Percentiles rank a stretch among this genome's conserved stretches.
These are phyloP conservation scores for Drosophila persimilis DNA, from an alignment of 1,140 invertebrate species.

Conservation along the genomic window DNA sequence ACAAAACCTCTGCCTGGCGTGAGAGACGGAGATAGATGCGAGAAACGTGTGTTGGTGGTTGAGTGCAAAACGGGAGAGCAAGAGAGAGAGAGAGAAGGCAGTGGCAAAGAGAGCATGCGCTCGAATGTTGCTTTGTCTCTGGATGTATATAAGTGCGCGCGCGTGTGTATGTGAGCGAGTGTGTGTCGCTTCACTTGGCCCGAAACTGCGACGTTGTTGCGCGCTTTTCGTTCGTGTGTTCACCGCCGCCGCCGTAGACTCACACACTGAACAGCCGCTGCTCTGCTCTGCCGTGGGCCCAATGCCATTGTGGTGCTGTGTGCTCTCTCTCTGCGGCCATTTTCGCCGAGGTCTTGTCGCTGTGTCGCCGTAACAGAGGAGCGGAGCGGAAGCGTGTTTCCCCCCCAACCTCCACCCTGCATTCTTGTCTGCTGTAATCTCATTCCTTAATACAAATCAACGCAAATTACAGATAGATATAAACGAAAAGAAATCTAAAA, in stretches of 20 bases:
- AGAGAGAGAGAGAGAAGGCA: slow-evolving; percentile 28
- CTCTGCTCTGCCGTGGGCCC: slow-evolving; percentile 30
- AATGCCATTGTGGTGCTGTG: slow-evolving; percentile 49
- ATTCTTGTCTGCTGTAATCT: slow-evolving; percentile 40
- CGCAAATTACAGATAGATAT: slow-evolving; percentile 11
- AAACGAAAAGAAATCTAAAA: neutral
- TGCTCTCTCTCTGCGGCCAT: slow-evolving; percentile 18
- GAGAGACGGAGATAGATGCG: slow-evolving; percentile 31
- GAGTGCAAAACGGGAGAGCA: slow-evolving; percentile 24
- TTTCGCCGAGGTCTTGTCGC: slow-evolving; percentile 39
- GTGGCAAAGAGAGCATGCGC: slow-evolving; percentile 6
- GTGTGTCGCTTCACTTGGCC: neutral
- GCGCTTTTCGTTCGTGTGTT: slow-evolving; percentile 43
- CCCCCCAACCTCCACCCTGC: too few species aligned
- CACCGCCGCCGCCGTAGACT: slow-evolving; percentile 44
- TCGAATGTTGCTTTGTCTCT: slow-evolving; percentile 33
- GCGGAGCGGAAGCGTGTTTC: neutral
- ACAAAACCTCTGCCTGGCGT: slow-evolving; percentile 49
- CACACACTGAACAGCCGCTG: slow-evolving; percentile 41
- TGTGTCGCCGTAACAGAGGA: neutral
- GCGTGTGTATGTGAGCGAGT: slow-evolving; percentile 19
- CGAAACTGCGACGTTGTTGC: slow-evolving; percentile 38
- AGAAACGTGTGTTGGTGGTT: slow-evolving; percentile 34
- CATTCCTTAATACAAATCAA: slow-evolving; percentile 12
- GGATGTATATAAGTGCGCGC: slow-evolving; percentile 3